Evolutionary conservation across 2,113 vertebrate species (phyloP).

Genomic region (Melanostigma gelatinosum): DNA sequence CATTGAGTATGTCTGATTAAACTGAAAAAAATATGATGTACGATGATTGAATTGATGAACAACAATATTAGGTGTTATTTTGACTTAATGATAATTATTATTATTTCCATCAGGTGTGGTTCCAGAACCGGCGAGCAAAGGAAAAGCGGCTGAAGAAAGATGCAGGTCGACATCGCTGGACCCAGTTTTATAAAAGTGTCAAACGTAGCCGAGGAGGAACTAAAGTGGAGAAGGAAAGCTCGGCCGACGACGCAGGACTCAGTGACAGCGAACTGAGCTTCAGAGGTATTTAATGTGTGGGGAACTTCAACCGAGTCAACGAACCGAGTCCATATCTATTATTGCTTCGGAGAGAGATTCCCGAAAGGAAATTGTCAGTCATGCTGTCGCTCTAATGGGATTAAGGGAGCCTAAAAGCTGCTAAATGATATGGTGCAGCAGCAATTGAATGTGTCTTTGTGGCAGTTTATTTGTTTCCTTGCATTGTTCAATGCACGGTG

Average conservation of each 20-base stretch:
- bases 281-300: slow-evolving; percentile 86
- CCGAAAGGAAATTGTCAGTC: slow-evolving; percentile 49
- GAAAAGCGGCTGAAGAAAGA: slow-evolving; percentile 99
- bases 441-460: slow-evolving; percentile 46
- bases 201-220: slow-evolving; percentile 89
- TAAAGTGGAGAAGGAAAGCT: slow-evolving; percentile 96
- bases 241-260: slow-evolving; percentile 93
- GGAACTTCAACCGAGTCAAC: neutral
- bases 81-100: neutral
- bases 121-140: slow-evolving; percentile 97
- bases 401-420: slow-evolving; percentile 46
- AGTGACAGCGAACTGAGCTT: slow-evolving; percentile 99
- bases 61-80: neutral
- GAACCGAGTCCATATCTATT: neutral
- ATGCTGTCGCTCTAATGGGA: slow-evolving; percentile 37
- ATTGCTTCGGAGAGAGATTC: slow-evolving; percentile 14
- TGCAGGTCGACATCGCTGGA: slow-evolving; percentile 96
- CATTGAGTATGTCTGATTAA: neutral
- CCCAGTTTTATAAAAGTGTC: slow-evolving; percentile 97
- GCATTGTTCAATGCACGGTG: neutral
- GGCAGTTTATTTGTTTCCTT: slow-evolving; percentile 49
- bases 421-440: slow-evolving; percentile 42
- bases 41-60: neutral
- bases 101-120: slow-evolving; percentile 90
- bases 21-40: neutral